phyloP scores from a whole-genome alignment of 1,140 invertebrate genomes.

The Pararge aegeria region DNA sequence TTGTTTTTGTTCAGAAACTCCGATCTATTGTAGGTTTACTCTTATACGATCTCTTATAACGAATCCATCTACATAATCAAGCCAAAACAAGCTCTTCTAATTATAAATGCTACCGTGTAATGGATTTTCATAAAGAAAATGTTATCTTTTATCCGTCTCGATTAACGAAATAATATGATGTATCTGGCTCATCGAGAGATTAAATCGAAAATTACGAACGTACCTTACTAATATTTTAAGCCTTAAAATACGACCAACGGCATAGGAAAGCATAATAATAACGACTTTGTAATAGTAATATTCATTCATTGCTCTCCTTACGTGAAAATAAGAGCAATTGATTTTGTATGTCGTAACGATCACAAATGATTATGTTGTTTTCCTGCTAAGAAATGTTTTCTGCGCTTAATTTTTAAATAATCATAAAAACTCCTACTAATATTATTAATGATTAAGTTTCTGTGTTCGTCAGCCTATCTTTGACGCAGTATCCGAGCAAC shows the following conservation, averaged over 20 bases:
- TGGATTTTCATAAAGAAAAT: conserved; percentile 32
- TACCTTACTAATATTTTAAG: not conserved
- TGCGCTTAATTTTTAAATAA: too few relatives aligned
- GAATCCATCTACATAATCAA: conserved; percentile 31
- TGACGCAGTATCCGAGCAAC: too few relatives aligned
- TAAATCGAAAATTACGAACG: not conserved
- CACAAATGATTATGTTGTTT: not conserved
- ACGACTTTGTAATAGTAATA: too few relatives aligned
- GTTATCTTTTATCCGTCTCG: conserved; percentile 18
- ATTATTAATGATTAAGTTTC: too few relatives aligned
- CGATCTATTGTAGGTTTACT: conserved; percentile 26
- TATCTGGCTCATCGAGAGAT: not conserved
- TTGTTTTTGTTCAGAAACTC: conserved; percentile 52
- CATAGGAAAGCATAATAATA: too few relatives aligned
- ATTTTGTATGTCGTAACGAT: not conserved
- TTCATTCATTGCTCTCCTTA: not conserved
- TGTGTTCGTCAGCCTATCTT: too few relatives aligned
- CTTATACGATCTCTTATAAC: conserved; percentile 23
- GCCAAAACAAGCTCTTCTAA: conserved; percentile 27
- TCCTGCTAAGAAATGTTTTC: too few relatives aligned
- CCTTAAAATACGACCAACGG: not conserved
- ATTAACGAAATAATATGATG: conserved; percentile 22
- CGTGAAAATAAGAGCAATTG: not conserved
- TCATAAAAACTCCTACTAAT: too few relatives aligned
- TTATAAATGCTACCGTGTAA: conserved; percentile 29